Conservation (phyloP, 2,888 invertebrate species). For the Brachyopa scutellaris region DNA sequence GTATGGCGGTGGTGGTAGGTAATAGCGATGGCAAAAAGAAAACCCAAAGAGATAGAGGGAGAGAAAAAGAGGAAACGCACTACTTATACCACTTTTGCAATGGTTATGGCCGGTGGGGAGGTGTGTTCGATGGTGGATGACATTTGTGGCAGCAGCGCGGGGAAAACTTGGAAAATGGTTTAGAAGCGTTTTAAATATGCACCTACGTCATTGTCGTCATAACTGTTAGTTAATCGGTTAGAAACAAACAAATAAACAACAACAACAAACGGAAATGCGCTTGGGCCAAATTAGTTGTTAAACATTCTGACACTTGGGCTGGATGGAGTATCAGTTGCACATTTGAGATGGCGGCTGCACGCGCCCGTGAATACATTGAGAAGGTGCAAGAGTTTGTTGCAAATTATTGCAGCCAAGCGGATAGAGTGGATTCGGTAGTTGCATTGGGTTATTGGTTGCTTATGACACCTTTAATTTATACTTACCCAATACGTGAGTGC, state of each 20-base stretch:
- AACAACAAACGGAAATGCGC: constrained; percentile 25
- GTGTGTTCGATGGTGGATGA: constrained; percentile 7
- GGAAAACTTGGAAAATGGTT: constrained; percentile 45
- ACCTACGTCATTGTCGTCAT: constrained; percentile 36
- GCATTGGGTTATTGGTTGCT: constrained; percentile 64
- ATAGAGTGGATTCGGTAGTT: constrained; percentile 60
- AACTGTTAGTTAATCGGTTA: constrained; percentile 23
- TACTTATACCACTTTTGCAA: constrained; percentile 50
- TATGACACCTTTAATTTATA: constrained; percentile 70
- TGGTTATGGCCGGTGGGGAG: background rate
- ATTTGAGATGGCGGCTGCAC: constrained; percentile 6
- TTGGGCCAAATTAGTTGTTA: constrained; percentile 59
- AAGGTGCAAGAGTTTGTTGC: constrained; percentile 31
- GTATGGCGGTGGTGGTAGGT: constrained; percentile 34
- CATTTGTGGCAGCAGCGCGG: background rate
- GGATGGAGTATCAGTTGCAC: constrained; percentile 28
- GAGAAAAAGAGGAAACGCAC: constrained; percentile 68
- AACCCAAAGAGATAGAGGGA: constrained; percentile 58
- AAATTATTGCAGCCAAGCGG: constrained; percentile 39
- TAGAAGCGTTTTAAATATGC: constrained; percentile 21
- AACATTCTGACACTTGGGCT: constrained; percentile 51
- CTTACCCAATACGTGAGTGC: constrained; percentile 65
- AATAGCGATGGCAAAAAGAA: constrained; percentile 38
- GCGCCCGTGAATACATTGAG: constrained; percentile 7
- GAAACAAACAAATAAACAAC: constrained; percentile 22